Percentiles rank a stretch among this genome's conserved stretches.
phyloP scores from a whole-genome alignment of 2,113 vertebrate species.

The Heterocephalus glaber region DNA sequence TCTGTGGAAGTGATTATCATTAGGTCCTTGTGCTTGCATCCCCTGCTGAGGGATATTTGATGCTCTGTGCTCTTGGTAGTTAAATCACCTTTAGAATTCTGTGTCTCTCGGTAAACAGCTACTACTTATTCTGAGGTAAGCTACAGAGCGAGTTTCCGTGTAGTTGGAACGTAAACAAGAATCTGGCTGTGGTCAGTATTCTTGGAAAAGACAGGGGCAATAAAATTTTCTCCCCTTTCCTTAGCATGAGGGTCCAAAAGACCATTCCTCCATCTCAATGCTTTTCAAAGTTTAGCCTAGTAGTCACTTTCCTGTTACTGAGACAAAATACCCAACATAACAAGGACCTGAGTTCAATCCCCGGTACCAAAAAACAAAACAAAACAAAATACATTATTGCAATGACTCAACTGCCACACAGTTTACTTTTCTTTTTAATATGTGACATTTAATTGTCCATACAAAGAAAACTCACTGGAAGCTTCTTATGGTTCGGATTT shows the following conservation, averaged over 20 bases:
- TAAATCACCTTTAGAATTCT: neutral
- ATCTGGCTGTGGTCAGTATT: neutral
- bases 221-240: neutral
- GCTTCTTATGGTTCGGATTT: neutral
- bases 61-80: neutral
- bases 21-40: too few species aligned
- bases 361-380: too few species aligned
- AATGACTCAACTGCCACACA: neutral
- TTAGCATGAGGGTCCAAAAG: neutral
- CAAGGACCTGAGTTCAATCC: too few species aligned
- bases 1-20: neutral
- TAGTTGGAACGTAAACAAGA: neutral
- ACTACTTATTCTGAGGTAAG: neutral
- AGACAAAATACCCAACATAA: neutral
- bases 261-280: neutral
- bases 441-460: neutral
- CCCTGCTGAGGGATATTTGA: neutral
- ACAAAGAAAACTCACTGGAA: neutral
- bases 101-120: neutral
- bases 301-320: neutral
- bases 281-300: neutral
- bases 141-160: neutral
- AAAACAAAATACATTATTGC: neutral
- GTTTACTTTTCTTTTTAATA: neutral
- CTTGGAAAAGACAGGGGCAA: neutral